A percentile compares a stretch with the other conserved stretches of the same genome.
These are phyloP conservation scores for Lordiphosa collinella DNA, from an alignment of 1,140 invertebrate species.

Conservation along the genomic window DNA sequence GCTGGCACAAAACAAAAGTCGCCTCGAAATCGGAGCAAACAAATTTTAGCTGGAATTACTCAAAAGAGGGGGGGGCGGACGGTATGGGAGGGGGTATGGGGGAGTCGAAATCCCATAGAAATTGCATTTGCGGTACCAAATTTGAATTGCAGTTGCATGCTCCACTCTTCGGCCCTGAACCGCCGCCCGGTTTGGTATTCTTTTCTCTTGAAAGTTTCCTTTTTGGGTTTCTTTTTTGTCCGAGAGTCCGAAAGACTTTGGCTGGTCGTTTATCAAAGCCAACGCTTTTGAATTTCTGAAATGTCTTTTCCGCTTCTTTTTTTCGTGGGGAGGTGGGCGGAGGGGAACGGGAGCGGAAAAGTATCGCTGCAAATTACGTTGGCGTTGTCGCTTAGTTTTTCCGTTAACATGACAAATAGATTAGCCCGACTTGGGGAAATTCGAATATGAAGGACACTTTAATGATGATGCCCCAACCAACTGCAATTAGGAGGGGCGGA, in stretches of 20 bases:
- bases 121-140: conserved; percentile 70
- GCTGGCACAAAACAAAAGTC: conserved; percentile 31
- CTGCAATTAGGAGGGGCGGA: conserved; percentile 44
- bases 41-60: conserved; percentile 42
- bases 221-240: neutral
- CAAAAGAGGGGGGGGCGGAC: conserved; percentile 28
- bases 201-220: neutral
- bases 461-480: conserved; percentile 53
- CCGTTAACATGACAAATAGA: conserved; percentile 70
- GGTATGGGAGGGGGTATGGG: too few species aligned
- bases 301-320: conserved; percentile 59
- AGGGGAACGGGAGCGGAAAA: conserved; percentile 29
- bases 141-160: conserved; percentile 67
- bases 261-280: conserved; percentile 66
- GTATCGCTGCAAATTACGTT: conserved; percentile 72
- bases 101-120: conserved; percentile 59
- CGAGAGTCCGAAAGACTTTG: neutral
- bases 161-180: neutral
- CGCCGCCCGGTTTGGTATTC: neutral
- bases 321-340: neutral
- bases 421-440: conserved; percentile 30
- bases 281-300: conserved; percentile 70
- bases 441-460: conserved; percentile 28
- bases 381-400: conserved; percentile 60
- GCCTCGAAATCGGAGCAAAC: conserved; percentile 37